Evolutionary conservation across 2,797 vertebrate genomes (phyloP).

Genomic region (Macropodus opercularis): DNA sequence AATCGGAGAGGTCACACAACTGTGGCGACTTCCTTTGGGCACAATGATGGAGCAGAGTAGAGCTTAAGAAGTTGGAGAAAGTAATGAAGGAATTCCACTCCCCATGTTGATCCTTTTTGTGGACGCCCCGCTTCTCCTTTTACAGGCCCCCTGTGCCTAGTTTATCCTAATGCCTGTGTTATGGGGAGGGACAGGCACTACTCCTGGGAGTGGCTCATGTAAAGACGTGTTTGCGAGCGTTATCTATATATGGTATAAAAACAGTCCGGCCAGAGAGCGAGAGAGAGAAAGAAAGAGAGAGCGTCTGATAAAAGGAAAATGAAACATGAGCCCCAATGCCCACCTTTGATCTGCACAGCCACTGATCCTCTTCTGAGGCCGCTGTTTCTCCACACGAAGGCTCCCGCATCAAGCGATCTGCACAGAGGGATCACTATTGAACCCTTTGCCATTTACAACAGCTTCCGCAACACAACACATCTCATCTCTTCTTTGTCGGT

Average conservation of each 20-base stretch:
- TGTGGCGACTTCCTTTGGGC: conserved; percentile 17
- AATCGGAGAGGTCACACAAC: conserved; percentile 17
- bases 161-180: conserved; percentile 63
- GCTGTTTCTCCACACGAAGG: conserved; percentile 10
- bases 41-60: conserved; percentile 34
- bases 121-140: conserved; percentile 48
- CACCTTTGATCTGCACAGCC: conserved; percentile 69
- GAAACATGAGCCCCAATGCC: conserved; percentile 63
- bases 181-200: conserved; percentile 59
- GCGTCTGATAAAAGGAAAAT: conserved; percentile 67
- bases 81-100: conserved; percentile 71
- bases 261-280: conserved; percentile 39
- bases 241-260: conserved; percentile 71
- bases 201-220: conserved; percentile 55
- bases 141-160: conserved; percentile 41
- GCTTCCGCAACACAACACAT: conserved; percentile 23
- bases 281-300: conserved; percentile 10
- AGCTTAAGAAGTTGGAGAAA: conserved; percentile 56
- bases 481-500: conserved; percentile 30
- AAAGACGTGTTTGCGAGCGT: conserved; percentile 24
- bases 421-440: conserved; percentile 15
- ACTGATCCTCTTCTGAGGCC: conserved; percentile 30
- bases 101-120: conserved; percentile 57
- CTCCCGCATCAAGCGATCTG: conserved; percentile 11
- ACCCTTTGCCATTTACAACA: conserved; percentile 5